Conservation (phyloP, 2,797 vertebrate species). For the Xenentodon cancila region DNA sequence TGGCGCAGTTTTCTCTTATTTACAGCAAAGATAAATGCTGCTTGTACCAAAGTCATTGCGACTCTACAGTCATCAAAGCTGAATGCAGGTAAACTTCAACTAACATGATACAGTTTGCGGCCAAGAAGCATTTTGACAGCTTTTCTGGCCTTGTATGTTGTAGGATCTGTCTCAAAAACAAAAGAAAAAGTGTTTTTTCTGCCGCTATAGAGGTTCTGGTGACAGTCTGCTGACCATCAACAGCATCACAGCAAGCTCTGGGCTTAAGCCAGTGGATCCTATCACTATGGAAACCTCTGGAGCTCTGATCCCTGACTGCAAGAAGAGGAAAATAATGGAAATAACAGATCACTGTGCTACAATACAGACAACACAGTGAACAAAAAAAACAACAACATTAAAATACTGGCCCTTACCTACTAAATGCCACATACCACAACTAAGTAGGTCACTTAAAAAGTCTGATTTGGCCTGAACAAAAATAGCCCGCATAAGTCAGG, state of each 20-base stretch:
- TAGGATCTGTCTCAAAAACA: conserved; percentile 40
- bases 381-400: conserved; percentile 30
- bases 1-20: conserved; percentile 23
- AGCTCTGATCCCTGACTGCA: conserved; percentile 30
- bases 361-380: conserved; percentile 12
- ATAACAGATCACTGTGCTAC: conserved; percentile 41
- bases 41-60: conserved; percentile 8
- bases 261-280: conserved; percentile 37
- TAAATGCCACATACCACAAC: conserved; percentile 52
- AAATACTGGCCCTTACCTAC: conserved; percentile 40
- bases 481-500: conserved; percentile 63
- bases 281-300: conserved; percentile 48
- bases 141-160: conserved; percentile 24
- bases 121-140: conserved; percentile 22
- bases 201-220: conserved; percentile 23
- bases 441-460: conserved; percentile 50
- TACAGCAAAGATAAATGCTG: conserved; percentile 16
- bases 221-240: conserved; percentile 64
- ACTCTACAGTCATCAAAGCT: conserved; percentile 12
- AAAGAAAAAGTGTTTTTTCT: conserved; percentile 38
- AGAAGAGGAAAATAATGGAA: conserved; percentile 15
- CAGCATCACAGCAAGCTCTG: conserved; percentile 47
- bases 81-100: conserved; percentile 35
- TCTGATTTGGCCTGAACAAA: conserved; percentile 47
- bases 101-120: conserved; percentile 14